Evolutionary conservation across 2,797 vertebrate genomes (phyloP), one percentile per base, ranked within the genome.

Genomic region (Galaxias olidus): DNA sequence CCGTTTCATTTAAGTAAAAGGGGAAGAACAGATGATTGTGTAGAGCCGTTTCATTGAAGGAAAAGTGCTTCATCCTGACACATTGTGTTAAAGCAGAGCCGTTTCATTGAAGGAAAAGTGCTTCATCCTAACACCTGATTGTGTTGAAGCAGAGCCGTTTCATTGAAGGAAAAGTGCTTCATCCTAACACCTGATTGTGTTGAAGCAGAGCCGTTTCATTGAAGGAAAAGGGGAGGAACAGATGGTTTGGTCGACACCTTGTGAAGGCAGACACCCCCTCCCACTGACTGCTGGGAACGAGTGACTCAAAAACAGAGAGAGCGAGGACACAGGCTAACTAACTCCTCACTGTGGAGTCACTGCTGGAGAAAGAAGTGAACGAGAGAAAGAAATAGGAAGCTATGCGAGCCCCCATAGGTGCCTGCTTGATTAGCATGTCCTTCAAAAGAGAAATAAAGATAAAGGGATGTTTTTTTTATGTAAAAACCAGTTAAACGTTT

Each of bases 201-300:
- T 14, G 15, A 17, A 11, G n/a, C 12, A 51, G 17, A 71, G 54
- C 4, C 46, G n/a, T 77, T 67, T 73, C 72, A 63, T n/a, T 81
- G 69, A 84, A 77, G 72, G 77, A 78, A 74, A 59, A 62, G 15
- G 67, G 10, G 66, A 75, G 70, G 55, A 80, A 81, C 90, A 92
- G 91, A 92, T 92, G 90, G 91, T 79, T 86, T 85, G 89, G 79
- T 87, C 88, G 90, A 89, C 90, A 86, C 82, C 88, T 69, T 75
- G 70, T 80, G 78, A 80, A 73, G 83, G 74, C 71, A 65, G 76
- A 90, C 89, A 82, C 92, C 91, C 86, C 89, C 90, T 72, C 67
- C 67, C 74, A 66, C 88, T 86, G 83, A 78, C 80, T 69, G 78
- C 82, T 73, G 69, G 65, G 75, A 83, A 74, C 42, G 68, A 83